A percentile compares a stretch with the other conserved stretches of the same genome.
Evolutionary conservation across 2,888 invertebrate species (phyloP).

Genomic region (Agrochola litura): DNA sequence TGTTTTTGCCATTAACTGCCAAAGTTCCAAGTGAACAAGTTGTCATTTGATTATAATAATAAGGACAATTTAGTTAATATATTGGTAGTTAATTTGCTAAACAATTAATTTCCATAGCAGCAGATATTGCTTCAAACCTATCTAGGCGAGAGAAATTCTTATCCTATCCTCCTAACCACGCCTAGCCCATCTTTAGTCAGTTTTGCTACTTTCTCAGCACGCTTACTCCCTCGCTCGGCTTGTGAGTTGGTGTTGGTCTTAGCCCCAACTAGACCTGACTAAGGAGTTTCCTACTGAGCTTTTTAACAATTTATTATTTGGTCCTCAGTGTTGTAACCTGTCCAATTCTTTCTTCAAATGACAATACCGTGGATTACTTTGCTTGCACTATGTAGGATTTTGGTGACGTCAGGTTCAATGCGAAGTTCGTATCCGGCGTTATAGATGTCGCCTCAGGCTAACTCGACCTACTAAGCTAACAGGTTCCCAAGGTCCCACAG

Average conservation of each 20-base stretch:
- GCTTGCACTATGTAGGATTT: background rate
- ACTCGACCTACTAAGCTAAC: background rate
- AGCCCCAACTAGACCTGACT: background rate
- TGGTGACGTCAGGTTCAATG: background rate
- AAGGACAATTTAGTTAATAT: background rate
- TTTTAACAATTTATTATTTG: background rate
- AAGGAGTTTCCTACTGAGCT: background rate
- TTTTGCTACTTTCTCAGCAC: too few relatives aligned
- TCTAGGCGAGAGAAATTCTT: background rate
- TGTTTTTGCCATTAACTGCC: background rate
- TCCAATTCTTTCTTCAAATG: background rate
- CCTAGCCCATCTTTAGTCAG: background rate
- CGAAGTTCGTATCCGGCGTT: background rate
- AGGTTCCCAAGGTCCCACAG: background rate
- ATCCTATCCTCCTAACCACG: slow-evolving; percentile 8
- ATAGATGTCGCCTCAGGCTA: background rate
- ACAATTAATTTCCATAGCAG: background rate
- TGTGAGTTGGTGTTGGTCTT: too few relatives aligned
- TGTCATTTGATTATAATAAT: too few relatives aligned
- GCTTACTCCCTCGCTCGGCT: background rate
- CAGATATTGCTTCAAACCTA: too few relatives aligned
- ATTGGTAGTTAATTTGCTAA: background rate
- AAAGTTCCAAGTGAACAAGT: background rate
- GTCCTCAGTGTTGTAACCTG: background rate
- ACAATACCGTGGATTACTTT: background rate